Evolutionary conservation across 2,797 vertebrate genomes (phyloP), one percentile per base, ranked within the genome.

Genomic region (Pipistrellus kuhlii): DNA sequence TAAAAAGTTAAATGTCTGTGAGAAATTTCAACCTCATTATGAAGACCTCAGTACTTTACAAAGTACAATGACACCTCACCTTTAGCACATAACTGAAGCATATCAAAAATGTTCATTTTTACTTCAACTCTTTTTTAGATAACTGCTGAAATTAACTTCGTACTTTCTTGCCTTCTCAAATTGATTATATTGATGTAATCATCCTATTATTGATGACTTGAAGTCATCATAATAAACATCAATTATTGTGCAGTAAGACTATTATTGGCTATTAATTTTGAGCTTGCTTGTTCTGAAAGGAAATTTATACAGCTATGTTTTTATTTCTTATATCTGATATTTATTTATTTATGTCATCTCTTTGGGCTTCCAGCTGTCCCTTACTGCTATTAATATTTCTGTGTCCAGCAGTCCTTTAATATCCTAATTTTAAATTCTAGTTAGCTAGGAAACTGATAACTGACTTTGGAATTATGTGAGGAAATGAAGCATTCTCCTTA

Each of bases 381-480:
- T 94, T 90, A 41, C 18, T 55, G 5, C 7, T 69, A 51, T 69
- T 64, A 78, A 53, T 93, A 85, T 83, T 78, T 13, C 48, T 89
- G 5, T 69, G 21, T 94, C 41, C 86, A 55, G 3, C 62, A 71
- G 10, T 93, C 77, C 11, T 77, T 44, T 44, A 12, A 57, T 69
- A 95, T 64, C 80, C 30, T 53, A 38, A 48, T 55, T 69, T 89
- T n/a, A 83, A 91, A 68, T 91, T 78, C 73, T 75, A 87, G 64
- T 83, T 75, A 38, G 5, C 27, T 83, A 69, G 82, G 75, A 91
- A 94, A 48, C 32, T 25, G 32, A 44, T 69, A 75, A 80, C 3
- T 75, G 44, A 71, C 21, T 44, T 78, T 32, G 27, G 38, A 78
- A 94, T 68, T 80, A 53, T 27, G 41, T 85, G 21, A 91, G 41